Evolutionary conservation across 1,140 invertebrate genomes (phyloP).

Genomic region (Prorops nasuta): DNA sequence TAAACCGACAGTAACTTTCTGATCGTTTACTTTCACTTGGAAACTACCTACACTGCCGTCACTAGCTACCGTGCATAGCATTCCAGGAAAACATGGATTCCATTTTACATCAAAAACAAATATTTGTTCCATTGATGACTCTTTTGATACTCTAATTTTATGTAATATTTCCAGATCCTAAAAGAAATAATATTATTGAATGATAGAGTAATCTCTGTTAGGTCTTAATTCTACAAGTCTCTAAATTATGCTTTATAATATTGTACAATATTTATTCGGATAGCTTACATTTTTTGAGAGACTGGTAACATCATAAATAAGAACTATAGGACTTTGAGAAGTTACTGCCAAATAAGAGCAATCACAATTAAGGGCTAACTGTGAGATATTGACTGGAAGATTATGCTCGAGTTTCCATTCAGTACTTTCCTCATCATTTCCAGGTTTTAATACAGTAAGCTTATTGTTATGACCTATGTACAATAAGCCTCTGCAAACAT

Average conservation of each 20-base stretch:
- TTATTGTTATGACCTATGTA: conserved; percentile 44
- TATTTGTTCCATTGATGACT: conserved; percentile 16
- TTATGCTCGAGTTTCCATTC: conserved; percentile 44
- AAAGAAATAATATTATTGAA: conserved; percentile 14
- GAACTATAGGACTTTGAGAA: conserved; percentile 28
- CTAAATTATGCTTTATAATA: conserved; percentile 5
- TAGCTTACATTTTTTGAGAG: conserved; percentile 36
- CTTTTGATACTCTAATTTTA: conserved; percentile 40
- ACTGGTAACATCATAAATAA: conserved; percentile 42
- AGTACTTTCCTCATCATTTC: conserved; percentile 17
- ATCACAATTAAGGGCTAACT: conserved; percentile 47
- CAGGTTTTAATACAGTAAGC: conserved; percentile 40
- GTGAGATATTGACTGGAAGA: conserved; percentile 29
- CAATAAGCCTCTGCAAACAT: conserved; percentile 45
- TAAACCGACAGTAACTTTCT: conserved; percentile 28
- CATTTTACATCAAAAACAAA: conserved; percentile 42
- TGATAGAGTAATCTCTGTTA: conserved; percentile 4
- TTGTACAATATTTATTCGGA: conserved; percentile 6
- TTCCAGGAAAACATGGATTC: conserved; percentile 48
- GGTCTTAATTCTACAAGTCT: background rate
- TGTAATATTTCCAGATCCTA: conserved; percentile 37
- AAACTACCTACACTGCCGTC: conserved; percentile 47
- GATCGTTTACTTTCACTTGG: conserved; percentile 35
- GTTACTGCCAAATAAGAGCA: conserved; percentile 42
- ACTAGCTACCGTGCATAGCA: conserved; percentile 45